Percentiles rank a stretch among this genome's conserved stretches.
These are phyloP conservation scores for Eurypyga helias DNA, from an alignment of 2,113 vertebrate species.

Conservation along the genomic window DNA sequence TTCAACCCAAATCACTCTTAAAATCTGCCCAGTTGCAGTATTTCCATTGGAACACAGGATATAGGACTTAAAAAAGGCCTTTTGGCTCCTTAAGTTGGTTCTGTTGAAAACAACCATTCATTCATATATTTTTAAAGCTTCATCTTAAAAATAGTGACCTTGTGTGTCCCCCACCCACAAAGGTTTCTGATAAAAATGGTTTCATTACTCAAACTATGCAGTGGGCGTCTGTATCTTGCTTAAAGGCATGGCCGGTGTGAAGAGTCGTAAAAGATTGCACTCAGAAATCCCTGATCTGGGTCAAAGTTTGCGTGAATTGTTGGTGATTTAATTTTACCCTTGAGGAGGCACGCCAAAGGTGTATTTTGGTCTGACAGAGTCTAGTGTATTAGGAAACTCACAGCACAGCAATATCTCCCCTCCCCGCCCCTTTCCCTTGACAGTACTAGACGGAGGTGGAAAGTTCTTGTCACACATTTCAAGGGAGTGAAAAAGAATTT, in stretches of 20 bases:
- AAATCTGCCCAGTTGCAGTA: background rate
- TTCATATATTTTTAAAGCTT: background rate
- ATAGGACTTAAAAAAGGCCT: background rate
- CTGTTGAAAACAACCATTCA: background rate
- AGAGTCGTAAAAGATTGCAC: background rate
- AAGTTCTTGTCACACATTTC: fast-evolving
- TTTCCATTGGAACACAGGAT: background rate
- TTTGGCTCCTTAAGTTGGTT: background rate
- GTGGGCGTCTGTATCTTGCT: background rate
- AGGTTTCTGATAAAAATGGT: background rate
- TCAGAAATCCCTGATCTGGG: background rate
- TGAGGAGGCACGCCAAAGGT: background rate
- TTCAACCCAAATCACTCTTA: background rate
- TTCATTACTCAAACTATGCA: background rate
- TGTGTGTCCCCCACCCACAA: background rate
- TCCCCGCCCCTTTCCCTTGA: background rate
- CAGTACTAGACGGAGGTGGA: background rate
- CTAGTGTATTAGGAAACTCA: background rate
- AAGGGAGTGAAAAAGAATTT: background rate
- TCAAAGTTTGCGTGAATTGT: background rate
- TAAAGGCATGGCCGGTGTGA: background rate
- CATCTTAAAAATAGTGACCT: background rate
- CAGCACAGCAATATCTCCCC: background rate
- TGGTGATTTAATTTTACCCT: background rate
- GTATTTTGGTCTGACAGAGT: background rate